Base-by-base conservation (phyloP, 1,140 invertebrate species). In the Tribolium castaneum region DNA sequence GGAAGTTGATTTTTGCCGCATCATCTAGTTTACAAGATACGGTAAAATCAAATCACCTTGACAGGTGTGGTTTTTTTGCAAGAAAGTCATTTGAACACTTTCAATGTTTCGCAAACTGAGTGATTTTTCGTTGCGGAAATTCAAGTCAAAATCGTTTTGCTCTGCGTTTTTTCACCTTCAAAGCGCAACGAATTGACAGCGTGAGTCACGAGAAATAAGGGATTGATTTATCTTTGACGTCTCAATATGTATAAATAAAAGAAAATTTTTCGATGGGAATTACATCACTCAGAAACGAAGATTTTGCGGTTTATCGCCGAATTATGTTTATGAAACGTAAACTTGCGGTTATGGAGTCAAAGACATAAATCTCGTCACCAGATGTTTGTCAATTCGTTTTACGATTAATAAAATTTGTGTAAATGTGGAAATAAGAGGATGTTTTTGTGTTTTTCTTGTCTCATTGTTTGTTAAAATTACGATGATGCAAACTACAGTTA, bases 21-120 rank as follows among this genome's bases (percentile, higher is more conserved):
- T 66, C 59, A 66, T 66, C 59, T 35, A 35, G 59, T 66, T 66
- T 35, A 66, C 22, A 10, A 12, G 22, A 35, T 30, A 56, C 22
- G 10, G 7, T n/a, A n/a, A 16, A n/a, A 22, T 10, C 5, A 22
- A 30, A n/a, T 66, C 59, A 35, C 59, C 59, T 66, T 66, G 59
- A 19, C 39, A 10, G 51, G 10, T 52, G 10, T 52, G 1, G 13
- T 52, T 52, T 52, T 45, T 45, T 45, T 45, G n/a, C n/a, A 10
- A 10, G n/a, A 45, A 45, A 45, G n/a, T 45, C 39, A 14, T 50
- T 50, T 14, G 49, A 50, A 14, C 49, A 14, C 49, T 50, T 50
- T 50, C 49, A 50, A 30, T 30, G 25, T 30, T 30, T 50, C 13
- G 49, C 49, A 50, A 14, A 54, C 52, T 30, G 16, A 19, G 25